These are phyloP conservation scores for Crepidodera aurea DNA, from an alignment of 2,888 invertebrate species.

Conservation along the genomic window DNA sequence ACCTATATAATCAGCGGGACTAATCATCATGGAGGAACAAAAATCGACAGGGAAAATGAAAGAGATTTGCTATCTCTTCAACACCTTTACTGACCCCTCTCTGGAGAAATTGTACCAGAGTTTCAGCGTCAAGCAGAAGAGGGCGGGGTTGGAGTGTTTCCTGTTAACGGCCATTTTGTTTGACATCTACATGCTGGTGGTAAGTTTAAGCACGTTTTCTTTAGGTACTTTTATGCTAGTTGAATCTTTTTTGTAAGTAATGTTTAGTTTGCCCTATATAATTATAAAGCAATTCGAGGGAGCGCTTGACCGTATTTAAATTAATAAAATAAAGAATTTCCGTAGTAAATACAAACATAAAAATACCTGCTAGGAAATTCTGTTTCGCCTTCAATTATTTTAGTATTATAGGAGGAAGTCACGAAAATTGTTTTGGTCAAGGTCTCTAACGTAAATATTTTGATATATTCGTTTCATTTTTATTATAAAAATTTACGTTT, in stretches of 20 bases:
- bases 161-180: conserved; percentile 72
- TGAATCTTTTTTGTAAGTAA: neutral
- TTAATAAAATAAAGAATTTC: no score
- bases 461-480: neutral
- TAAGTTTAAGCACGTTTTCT: no score
- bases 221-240: no score
- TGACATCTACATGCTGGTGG: conserved; percentile 68
- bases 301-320: no score
- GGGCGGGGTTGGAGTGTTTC: conserved; percentile 75
- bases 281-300: no score
- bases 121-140: conserved; percentile 76
- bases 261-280: no score
- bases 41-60: conserved; percentile 55
- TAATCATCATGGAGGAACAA: conserved; percentile 51
- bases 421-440: neutral
- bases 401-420: neutral
- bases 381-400: no score
- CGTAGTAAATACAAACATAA: no score
- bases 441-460: neutral
- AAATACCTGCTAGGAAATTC: no score
- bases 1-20: conserved; percentile 13
- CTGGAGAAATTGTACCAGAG: conserved; percentile 76
- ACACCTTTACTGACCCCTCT: conserved; percentile 69
- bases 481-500: neutral
- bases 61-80: conserved; percentile 50